Conservation (phyloP, 2,113 vertebrate genomes). For the Esox niger region DNA sequence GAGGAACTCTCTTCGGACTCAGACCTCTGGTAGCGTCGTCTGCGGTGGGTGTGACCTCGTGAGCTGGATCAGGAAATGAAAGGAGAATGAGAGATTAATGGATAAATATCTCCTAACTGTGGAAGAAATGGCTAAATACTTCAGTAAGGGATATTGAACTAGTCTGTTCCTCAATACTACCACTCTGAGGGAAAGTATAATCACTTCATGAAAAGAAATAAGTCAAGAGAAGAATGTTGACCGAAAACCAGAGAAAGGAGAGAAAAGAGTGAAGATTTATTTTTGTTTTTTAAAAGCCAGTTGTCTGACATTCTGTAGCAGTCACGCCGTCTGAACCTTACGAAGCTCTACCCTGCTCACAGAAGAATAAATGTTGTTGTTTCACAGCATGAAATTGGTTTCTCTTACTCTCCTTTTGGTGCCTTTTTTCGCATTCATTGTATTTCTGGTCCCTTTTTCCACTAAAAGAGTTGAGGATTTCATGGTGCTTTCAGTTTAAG, state of each 20-base stretch:
- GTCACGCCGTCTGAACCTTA: slow-evolving; percentile 26
- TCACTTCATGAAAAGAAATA: neutral
- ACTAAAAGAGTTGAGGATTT: slow-evolving; percentile 21
- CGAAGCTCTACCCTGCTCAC: slow-evolving; percentile 35
- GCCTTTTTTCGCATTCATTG: slow-evolving; percentile 18
- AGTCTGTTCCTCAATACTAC: neutral
- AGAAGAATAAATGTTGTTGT: slow-evolving; percentile 51
- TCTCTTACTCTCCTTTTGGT: slow-evolving; percentile 51
- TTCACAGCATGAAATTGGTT: slow-evolving; percentile 68
- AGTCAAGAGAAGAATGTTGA: neutral
- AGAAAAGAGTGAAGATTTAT: neutral
- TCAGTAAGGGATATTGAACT: neutral
- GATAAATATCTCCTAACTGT: neutral
- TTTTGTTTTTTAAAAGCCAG: slow-evolving; percentile 9
- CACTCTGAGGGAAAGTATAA: neutral
- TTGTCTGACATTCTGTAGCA: slow-evolving; percentile 14
- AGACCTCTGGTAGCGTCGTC: slow-evolving; percentile 73
- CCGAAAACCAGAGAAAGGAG: neutral
- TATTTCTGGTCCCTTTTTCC: slow-evolving; percentile 27
- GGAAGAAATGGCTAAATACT: neutral
- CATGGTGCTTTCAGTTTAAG: slow-evolving; percentile 7
- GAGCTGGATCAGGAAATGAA: slow-evolving; percentile 70
- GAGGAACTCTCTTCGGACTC: slow-evolving; percentile 77
- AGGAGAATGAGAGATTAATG: neutral
- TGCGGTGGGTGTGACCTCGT: slow-evolving; percentile 77